Evolutionary conservation across 2,888 invertebrate genomes (phyloP).

Genomic region (Synanthedon andrenaeformis): DNA sequence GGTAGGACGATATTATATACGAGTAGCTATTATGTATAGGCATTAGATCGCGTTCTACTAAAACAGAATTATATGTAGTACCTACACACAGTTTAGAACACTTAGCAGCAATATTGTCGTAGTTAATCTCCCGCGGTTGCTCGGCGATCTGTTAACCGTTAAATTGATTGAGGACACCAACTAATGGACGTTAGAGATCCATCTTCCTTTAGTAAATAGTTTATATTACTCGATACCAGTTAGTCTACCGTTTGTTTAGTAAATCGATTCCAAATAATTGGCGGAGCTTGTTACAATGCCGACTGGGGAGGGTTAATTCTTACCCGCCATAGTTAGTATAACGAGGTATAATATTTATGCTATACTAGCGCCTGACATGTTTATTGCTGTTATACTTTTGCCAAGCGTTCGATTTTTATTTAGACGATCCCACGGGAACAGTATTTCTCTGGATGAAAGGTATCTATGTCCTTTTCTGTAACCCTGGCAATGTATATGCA

Average conservation of each 20-base stretch:
- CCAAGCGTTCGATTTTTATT: too few species aligned
- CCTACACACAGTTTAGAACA: neutral
- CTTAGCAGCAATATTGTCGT: constrained; percentile 4
- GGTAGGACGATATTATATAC: too few species aligned
- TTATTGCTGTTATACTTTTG: too few species aligned
- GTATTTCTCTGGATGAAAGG: too few species aligned
- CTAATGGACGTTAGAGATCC: constrained; percentile 18
- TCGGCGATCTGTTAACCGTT: constrained; percentile 21
- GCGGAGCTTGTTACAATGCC: neutral
- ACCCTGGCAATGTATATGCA: too few species aligned
- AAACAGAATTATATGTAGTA: neutral
- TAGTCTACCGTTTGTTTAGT: neutral
- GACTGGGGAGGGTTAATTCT: neutral
- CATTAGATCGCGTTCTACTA: too few species aligned
- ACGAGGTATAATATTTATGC: too few species aligned
- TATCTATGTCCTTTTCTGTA: too few species aligned
- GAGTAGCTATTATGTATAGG: too few species aligned
- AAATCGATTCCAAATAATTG: neutral
- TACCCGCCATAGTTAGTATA: too few species aligned
- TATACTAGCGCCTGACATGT: too few species aligned
- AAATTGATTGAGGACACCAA: constrained; percentile 23
- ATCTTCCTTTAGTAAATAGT: constrained; percentile 19
- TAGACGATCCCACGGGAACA: too few species aligned
- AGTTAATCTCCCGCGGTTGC: constrained; percentile 17
- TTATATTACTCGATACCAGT: constrained; percentile 7